Percentiles rank a stretch among this genome's conserved stretches.
phyloP scores from a whole-genome alignment of 2,888 invertebrate genomes.

The Dryocosmus kuriphilus region DNA sequence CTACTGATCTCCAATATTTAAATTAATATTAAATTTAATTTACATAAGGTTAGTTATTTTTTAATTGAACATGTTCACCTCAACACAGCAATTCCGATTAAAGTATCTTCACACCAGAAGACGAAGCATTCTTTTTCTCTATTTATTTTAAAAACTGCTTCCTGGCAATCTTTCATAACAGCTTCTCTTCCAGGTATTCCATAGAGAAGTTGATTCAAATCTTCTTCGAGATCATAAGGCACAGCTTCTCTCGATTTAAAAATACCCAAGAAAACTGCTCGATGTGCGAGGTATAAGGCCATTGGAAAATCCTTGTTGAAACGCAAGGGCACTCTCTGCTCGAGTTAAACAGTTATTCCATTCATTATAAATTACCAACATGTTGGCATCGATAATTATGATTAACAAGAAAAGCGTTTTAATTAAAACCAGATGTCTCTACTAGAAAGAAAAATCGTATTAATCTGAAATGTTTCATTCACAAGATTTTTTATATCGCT shows the following conservation, averaged over 20 bases:
- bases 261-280: constrained; percentile 67
- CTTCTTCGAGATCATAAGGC: constrained; percentile 55
- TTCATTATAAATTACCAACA: constrained; percentile 25
- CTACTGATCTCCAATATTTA: no score
- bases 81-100: constrained; percentile 78
- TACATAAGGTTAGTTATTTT: neutral
- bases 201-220: constrained; percentile 59
- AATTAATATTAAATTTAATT: no score
- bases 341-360: neutral
- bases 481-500: no score
- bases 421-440: neutral
- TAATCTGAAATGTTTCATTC: neutral
- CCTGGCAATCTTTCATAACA: constrained; percentile 61
- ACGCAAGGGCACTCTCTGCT: constrained; percentile 72
- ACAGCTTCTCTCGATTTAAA: constrained; percentile 61
- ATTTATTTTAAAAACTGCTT: constrained; percentile 56
- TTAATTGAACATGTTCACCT: constrained; percentile 72
- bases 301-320: constrained; percentile 74
- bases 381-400: constrained; percentile 3
- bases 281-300: constrained; percentile 77
- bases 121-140: constrained; percentile 73
- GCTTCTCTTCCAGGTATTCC: constrained; percentile 56
- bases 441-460: neutral
- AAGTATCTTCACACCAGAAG: constrained; percentile 76
- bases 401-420: constrained; percentile 5